Conservation (phyloP, 2,113 vertebrate genomes). For the Muntiacus muntjak region DNA sequence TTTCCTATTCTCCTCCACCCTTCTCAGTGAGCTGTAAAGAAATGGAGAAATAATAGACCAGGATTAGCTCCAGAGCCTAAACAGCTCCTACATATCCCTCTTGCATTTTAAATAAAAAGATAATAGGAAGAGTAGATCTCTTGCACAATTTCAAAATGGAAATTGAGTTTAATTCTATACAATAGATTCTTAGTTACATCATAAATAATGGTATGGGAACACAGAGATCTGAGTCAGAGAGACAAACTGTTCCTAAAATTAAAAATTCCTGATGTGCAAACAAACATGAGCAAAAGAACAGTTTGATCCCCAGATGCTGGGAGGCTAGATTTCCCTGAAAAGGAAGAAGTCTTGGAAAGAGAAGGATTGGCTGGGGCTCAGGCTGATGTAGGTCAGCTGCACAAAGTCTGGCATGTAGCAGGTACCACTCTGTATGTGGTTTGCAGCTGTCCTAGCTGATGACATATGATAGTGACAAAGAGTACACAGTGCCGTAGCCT, state of each 20-base stretch:
- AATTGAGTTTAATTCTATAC: slow-evolving; percentile 42
- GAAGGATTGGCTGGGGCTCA: background rate
- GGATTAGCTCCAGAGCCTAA: background rate
- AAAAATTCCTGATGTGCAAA: background rate
- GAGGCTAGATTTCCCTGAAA: background rate
- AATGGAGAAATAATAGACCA: slow-evolving; percentile 13
- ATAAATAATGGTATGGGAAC: slow-evolving; percentile 29
- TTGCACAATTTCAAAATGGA: slow-evolving; percentile 10
- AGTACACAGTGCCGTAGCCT: background rate
- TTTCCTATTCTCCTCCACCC: slow-evolving; percentile 8
- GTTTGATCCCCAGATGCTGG: background rate
- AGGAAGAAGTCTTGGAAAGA: background rate
- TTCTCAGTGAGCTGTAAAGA: slow-evolving; percentile 22
- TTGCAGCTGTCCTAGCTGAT: background rate
- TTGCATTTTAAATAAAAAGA: slow-evolving; percentile 37
- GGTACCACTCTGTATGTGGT: background rate
- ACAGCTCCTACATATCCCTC: background rate
- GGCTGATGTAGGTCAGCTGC: background rate
- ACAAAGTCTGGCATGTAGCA: background rate
- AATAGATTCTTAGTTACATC: slow-evolving; percentile 32
- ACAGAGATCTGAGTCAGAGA: slow-evolving; percentile 23
- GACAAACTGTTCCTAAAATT: slow-evolving; percentile 41
- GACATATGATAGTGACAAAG: background rate
- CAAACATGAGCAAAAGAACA: background rate
- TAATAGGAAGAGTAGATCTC: background rate